These are phyloP conservation scores for Mythimna ferrago DNA, from an alignment of 2,888 invertebrate species.

Conservation along the genomic window DNA sequence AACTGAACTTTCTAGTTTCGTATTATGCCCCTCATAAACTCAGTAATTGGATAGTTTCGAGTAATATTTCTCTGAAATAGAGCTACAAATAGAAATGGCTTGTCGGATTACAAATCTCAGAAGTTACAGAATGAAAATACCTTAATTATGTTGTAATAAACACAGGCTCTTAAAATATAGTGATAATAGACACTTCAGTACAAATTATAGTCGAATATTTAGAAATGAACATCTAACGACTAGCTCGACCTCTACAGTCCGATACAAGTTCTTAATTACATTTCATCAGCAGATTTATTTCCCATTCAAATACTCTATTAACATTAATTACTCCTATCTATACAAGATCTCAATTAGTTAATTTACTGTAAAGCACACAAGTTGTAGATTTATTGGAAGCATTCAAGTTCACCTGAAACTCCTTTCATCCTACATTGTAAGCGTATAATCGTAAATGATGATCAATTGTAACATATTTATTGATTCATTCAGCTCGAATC, in stretches of 20 bases:
- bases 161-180: neutral
- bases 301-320: conserved; percentile 39
- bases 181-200: neutral
- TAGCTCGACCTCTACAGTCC: neutral
- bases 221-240: neutral
- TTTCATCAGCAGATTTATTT: conserved; percentile 37
- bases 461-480: conserved; percentile 53
- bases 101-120: neutral
- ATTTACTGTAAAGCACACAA: conserved; percentile 13
- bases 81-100: neutral
- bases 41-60: no score
- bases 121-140: neutral
- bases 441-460: conserved; percentile 39
- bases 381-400: conserved; percentile 17
- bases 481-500: conserved; percentile 47
- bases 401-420: conserved; percentile 10
- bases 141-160: neutral
- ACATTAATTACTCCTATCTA: conserved; percentile 29
- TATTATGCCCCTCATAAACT: no score
- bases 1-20: no score
- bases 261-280: conserved; percentile 35
- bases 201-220: neutral
- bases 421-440: conserved; percentile 34
- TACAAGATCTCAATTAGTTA: conserved; percentile 29
- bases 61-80: neutral